Evolutionary conservation across 2,888 invertebrate genomes (phyloP).

Genomic region (Cordilura impudica): DNA sequence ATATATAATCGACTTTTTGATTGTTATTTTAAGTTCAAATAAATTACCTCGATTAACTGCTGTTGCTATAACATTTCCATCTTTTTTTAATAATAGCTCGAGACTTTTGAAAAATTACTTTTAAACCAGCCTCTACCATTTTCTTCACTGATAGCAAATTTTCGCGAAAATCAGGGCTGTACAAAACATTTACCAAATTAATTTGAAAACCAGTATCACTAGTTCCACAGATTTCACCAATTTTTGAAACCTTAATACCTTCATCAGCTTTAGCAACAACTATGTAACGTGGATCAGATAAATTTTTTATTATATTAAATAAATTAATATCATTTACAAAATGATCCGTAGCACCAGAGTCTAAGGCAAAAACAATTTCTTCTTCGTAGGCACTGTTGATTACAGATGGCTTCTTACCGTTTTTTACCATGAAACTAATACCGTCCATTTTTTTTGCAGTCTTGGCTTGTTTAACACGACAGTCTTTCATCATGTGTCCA

Average conservation of each 20-base stretch:
- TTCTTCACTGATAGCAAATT: slow-evolving; percentile 68
- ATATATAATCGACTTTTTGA: slow-evolving; percentile 23
- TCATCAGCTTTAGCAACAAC: slow-evolving; percentile 2
- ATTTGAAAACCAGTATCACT: background rate
- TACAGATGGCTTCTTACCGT: background rate
- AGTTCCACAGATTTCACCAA: background rate
- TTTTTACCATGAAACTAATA: background rate
- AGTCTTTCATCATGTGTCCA: slow-evolving; percentile 23
- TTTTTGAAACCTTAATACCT: background rate
- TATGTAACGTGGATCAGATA: background rate
- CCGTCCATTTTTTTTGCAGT: background rate
- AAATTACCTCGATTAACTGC: background rate
- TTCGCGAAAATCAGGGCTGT: slow-evolving; percentile 42
- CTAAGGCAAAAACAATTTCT: background rate
- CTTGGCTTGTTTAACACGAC: background rate
- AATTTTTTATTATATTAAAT: background rate
- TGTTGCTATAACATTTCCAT: background rate
- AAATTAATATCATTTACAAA: slow-evolving; percentile 8
- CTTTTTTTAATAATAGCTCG: background rate
- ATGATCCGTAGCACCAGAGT: slow-evolving; percentile 24
- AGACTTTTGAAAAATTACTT: background rate
- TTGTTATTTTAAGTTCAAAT: background rate
- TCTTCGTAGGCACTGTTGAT: background rate
- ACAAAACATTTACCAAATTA: background rate
- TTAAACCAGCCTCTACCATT: slow-evolving; percentile 64